These are phyloP conservation scores for Hydrochoerus hydrochaeris DNA, from an alignment of 2,113 vertebrate genomes.

Conservation along the genomic window DNA sequence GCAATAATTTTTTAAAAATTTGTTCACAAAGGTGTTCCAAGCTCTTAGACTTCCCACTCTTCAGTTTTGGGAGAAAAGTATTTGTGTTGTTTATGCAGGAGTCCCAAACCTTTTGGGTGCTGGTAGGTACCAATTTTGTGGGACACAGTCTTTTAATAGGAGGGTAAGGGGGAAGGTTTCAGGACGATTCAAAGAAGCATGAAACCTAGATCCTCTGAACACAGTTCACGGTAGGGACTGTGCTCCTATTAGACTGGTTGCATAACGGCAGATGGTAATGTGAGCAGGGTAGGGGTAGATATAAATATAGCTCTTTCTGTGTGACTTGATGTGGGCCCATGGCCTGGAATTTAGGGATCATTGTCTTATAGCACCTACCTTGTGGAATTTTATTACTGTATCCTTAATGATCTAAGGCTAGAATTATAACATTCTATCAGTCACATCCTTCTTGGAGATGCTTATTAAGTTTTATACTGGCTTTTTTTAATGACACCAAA, in stretches of 20 bases:
- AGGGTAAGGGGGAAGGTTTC: no score
- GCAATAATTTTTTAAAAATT: background rate
- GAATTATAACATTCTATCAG: background rate
- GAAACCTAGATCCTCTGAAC: background rate
- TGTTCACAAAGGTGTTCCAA: background rate
- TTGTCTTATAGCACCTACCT: background rate
- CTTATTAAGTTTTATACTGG: background rate
- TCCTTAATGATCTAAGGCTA: background rate
- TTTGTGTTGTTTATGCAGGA: background rate
- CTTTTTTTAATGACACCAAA: background rate
- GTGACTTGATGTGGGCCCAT: background rate
- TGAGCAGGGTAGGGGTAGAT: background rate
- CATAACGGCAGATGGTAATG: background rate
- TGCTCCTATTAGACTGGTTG: background rate
- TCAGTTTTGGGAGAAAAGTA: background rate
- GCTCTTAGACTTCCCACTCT: background rate
- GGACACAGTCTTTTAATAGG: background rate
- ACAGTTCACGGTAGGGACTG: background rate
- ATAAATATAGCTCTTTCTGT: background rate
- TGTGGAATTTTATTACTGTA: background rate
- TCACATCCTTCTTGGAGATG: background rate
- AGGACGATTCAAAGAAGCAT: background rate
- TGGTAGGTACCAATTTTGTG: background rate
- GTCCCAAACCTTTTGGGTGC: background rate
- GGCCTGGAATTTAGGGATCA: background rate